A percentile compares a stretch with the other conserved stretches of the same genome.
Conservation (phyloP, 2,888 invertebrate species). For the Spodoptera littoralis region DNA sequence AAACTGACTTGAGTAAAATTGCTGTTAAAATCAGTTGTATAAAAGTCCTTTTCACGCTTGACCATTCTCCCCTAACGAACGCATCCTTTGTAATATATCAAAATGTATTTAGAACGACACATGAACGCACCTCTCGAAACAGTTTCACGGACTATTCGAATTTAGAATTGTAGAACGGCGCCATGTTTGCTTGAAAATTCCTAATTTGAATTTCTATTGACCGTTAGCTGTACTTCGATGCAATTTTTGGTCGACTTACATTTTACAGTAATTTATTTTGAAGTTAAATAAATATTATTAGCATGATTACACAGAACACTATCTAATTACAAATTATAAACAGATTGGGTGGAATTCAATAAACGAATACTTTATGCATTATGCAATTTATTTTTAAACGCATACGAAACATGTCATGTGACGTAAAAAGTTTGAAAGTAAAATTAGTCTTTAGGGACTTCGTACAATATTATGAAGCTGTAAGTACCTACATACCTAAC, state of each 20-base stretch:
- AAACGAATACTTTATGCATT: not conserved
- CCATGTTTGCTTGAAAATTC: constrained; percentile 67
- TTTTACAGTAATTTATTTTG: constrained; percentile 31
- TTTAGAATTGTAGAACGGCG: constrained; percentile 71
- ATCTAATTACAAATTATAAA: constrained; percentile 10
- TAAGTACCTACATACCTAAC: too few species aligned
- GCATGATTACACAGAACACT: not conserved
- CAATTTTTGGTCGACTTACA: constrained; percentile 54
- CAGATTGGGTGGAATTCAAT: not conserved
- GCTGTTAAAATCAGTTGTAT: too few species aligned
- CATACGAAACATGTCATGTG: too few species aligned
- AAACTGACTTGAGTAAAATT: too few species aligned
- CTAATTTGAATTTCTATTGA: constrained; percentile 74
- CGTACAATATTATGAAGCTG: too few species aligned
- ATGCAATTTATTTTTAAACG: too few species aligned
- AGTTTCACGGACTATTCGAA: constrained; percentile 71
- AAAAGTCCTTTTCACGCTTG: too few species aligned
- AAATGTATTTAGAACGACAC: constrained; percentile 63
- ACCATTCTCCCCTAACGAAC: constrained; percentile 9
- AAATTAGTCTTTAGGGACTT: not conserved
- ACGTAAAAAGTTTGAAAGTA: not conserved
- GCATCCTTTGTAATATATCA: constrained; percentile 50
- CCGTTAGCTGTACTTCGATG: constrained; percentile 66
- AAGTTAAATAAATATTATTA: constrained; percentile 8
- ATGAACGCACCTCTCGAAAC: constrained; percentile 59